Conservation (phyloP, 1,140 invertebrate species). For the Macrocentrus cingulum region DNA sequence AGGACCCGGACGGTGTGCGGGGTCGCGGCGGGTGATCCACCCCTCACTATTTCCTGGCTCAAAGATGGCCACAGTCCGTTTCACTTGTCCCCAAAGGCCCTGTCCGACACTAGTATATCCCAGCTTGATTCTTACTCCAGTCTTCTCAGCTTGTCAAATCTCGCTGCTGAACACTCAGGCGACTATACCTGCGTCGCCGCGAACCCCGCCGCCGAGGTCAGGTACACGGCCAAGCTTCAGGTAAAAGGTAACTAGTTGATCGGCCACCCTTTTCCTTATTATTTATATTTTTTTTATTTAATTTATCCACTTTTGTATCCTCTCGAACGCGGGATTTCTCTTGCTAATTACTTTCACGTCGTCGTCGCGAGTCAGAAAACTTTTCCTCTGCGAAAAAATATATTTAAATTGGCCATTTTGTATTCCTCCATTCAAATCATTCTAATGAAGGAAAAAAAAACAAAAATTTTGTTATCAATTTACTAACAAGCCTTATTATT, state of each 20-base stretch:
- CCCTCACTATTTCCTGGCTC: slow-evolving; percentile 75
- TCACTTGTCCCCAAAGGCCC: slow-evolving; percentile 64
- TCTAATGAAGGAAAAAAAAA: too few species aligned
- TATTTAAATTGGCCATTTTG: too few species aligned
- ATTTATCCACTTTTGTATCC: too few species aligned
- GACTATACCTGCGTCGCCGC: slow-evolving; percentile 81
- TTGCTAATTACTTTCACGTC: neutral
- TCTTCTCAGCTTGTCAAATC: slow-evolving; percentile 75
- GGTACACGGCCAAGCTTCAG: slow-evolving; percentile 77
- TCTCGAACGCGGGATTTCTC: slow-evolving; percentile 1
- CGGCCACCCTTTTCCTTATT: slow-evolving; percentile 34
- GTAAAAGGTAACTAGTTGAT: slow-evolving; percentile 77
- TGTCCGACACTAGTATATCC: slow-evolving; percentile 67
- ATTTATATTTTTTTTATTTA: slow-evolving; percentile 12
- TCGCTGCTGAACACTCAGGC: slow-evolving; percentile 73
- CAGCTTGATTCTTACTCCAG: slow-evolving; percentile 74
- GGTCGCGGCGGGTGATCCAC: slow-evolving; percentile 78
- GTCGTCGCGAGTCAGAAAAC: too few species aligned
- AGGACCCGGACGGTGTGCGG: slow-evolving; percentile 82
- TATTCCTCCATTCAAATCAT: too few species aligned
- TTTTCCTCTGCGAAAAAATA: too few species aligned
- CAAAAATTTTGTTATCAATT: too few species aligned
- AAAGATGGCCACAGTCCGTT: slow-evolving; percentile 69
- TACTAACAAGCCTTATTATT: too few species aligned
- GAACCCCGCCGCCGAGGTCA: slow-evolving; percentile 76